phyloP scores from a whole-genome alignment of 2,113 vertebrate species.

The Montifringilla adamsi region DNA sequence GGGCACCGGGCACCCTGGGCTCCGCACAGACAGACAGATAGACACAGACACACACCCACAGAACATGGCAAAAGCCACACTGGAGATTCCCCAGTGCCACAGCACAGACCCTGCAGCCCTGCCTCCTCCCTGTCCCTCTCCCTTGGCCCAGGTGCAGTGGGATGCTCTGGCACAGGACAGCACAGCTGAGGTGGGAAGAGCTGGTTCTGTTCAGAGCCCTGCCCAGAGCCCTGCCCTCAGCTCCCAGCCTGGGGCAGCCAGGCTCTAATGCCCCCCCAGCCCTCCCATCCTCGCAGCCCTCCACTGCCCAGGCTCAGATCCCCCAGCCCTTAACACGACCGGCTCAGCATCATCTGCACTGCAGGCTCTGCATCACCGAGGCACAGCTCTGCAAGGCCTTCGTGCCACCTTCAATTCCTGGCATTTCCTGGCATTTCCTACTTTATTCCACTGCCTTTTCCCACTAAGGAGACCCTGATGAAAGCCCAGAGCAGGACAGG shows the following conservation, averaged over 20 bases:
- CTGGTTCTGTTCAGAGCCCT: neutral
- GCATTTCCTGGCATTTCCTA: neutral
- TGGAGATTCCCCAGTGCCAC: fast-evolving
- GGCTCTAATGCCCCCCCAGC: neutral
- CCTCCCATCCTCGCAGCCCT: neutral
- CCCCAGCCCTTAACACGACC: neutral
- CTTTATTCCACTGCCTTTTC: neutral
- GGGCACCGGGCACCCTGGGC: neutral
- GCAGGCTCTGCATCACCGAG: neutral
- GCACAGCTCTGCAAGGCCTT: neutral
- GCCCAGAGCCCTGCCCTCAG: neutral
- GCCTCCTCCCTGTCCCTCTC: neutral
- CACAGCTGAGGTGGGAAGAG: no score
- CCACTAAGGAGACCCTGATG: neutral
- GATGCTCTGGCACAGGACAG: neutral
- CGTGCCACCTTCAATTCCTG: neutral
- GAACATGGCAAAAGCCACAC: fast-evolving
- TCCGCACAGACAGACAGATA: neutral
- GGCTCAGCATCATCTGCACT: neutral
- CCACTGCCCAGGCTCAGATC: neutral
- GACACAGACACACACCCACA: no score
- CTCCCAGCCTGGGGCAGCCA: neutral
- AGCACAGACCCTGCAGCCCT: fast-evolving
- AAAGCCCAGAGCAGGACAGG: neutral
- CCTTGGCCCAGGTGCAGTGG: neutral